Evolutionary conservation across 64 coral and sea anemone species (phyloP), one percentile per base, ranked within the genome.

Genomic region (Montipora capricornis): DNA sequence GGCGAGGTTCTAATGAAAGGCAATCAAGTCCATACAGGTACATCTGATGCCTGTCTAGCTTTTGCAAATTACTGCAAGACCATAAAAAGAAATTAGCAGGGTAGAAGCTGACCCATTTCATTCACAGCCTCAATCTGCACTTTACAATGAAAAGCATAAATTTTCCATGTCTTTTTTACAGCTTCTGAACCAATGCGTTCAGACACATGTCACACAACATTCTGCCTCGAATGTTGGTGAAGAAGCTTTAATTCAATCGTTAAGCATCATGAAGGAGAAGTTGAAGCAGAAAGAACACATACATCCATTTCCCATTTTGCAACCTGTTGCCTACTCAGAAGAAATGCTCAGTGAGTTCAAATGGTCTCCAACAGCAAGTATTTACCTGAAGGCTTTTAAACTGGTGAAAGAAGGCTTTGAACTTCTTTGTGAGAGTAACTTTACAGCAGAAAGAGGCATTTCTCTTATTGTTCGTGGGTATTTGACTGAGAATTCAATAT

Each of bases 361-460:
- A 19, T 90, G 80, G 22, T 98, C 90, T 11, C 96, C 96, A 53
- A 98, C 96, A 67, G 96, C 93, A 48, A 86, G 84, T 52, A 64
- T 47, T 22, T 95, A 95, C 74, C 87, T 98, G 20, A 92, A 98
- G 55, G 96, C 96, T 37, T 95, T 77, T 16, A 91, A 29, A 47
- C 57, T 95, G 5, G 87, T 90, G 4, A 95, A 92, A 45, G 73
- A 90, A 78, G 96, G 96, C 20, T 24, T 95, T 16, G 20, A 90
- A 44, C 55, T 88, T 48, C 96, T 98, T 9, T 68, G 67, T 51
- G 79, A 83, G 10, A 95, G 96, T 64, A 95, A 89, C 11, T 98
- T 95, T 46, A 90, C 68, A 2, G 92, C 94, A 74, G 92, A 75
- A 69, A 74, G 73, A 68, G 96, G 89, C 66, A 73, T 98, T 50